phyloP scores from a whole-genome alignment of 1,140 invertebrate species.

The Plectrocnemia conspersa region DNA sequence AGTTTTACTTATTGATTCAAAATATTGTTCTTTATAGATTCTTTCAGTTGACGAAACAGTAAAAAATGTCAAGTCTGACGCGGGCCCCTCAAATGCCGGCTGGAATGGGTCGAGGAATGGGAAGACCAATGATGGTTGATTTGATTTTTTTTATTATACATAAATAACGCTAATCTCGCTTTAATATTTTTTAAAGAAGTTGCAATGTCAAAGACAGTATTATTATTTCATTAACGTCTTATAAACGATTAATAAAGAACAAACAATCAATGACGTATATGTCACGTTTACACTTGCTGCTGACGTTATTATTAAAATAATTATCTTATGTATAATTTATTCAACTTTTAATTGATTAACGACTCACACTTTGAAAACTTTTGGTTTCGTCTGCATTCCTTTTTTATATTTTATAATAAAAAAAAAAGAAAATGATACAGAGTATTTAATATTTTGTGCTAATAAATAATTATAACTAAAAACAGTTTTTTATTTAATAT shows the following conservation, averaged over 20 bases:
- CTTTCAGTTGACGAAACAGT: slow-evolving; percentile 98
- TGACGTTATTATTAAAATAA: background rate
- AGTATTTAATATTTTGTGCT: slow-evolving; percentile 1
- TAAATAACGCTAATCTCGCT: slow-evolving; percentile 34
- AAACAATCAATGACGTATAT: too few species aligned
- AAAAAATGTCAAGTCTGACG: slow-evolving; percentile 59
- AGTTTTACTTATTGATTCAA: background rate
- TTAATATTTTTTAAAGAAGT: background rate
- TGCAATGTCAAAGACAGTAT: background rate
- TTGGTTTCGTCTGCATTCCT: background rate
- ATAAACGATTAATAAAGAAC: too few species aligned
- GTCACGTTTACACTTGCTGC: too few species aligned
- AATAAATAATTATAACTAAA: background rate
- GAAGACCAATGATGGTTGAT: slow-evolving; percentile 59
- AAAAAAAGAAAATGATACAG: background rate
- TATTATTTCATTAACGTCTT: too few species aligned
- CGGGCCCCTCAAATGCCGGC: slow-evolving; percentile 42
- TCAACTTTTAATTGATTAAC: background rate
- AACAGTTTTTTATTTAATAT: too few species aligned
- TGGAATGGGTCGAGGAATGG: slow-evolving; percentile 63
- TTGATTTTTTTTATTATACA: too few species aligned
- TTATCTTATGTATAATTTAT: background rate
- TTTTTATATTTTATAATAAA: background rate
- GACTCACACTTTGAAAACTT: background rate
- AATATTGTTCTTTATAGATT: slow-evolving; percentile 51